Percentiles rank a stretch among this genome's conserved stretches.
Conservation (phyloP, 2,113 vertebrate species). For the Menura novaehollandiae region DNA sequence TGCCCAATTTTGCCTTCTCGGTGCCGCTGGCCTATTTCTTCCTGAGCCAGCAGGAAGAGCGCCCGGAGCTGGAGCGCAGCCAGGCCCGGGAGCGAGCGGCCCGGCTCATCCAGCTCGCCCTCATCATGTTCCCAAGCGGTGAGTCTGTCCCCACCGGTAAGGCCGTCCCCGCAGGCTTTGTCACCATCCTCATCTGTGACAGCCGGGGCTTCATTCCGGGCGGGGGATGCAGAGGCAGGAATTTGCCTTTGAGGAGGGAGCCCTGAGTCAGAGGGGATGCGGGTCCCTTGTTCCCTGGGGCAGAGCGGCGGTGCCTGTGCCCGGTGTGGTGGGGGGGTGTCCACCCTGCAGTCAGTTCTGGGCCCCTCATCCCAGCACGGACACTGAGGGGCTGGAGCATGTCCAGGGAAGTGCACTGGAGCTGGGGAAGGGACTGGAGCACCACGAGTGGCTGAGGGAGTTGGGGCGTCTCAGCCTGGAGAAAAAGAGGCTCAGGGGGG, state of each 20-base stretch:
- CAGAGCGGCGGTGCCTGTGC: not conserved
- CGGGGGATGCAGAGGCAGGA: not conserved
- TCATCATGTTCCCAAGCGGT: slow-evolving; percentile 95
- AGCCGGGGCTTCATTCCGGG: not conserved
- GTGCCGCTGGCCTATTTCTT: slow-evolving; percentile 87
- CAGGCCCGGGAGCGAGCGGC: slow-evolving; percentile 73
- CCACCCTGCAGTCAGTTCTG: not conserved
- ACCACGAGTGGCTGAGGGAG: not conserved
- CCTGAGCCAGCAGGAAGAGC: slow-evolving; percentile 86
- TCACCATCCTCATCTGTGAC: not conserved
- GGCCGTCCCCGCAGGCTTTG: not conserved
- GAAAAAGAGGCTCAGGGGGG: not conserved
- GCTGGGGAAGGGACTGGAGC: not conserved
- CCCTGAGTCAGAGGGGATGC: not conserved
- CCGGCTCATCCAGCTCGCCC: slow-evolving; percentile 78
- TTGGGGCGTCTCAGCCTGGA: not conserved
- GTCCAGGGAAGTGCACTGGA: not conserved
- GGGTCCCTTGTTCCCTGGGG: not conserved
- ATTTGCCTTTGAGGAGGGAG: not conserved
- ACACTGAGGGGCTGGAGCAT: not conserved
- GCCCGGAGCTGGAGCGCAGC: slow-evolving; percentile 72
- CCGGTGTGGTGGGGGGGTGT: not conserved
- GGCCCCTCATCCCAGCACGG: not conserved
- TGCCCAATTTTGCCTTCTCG: slow-evolving; percentile 96
- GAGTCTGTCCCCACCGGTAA: slow-evolving; percentile 30